These are phyloP conservation scores for Rattus norvegicus DNA, from an alignment of 2,113 vertebrate genomes.

Conservation along the genomic window GRCr8 NC_086032.1:84276001-84276500, in stretches of 20 bases:
- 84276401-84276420: neutral
- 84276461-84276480: neutral
- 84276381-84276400: neutral
- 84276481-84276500: neutral
- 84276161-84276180: neutral
- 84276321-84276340: too few species aligned
- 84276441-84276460: neutral
- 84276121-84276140: accelerated
- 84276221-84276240: neutral
- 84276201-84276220: neutral
- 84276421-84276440: neutral
- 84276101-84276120: too few species aligned
- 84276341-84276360: neutral
- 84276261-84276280: too few species aligned
- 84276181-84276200: neutral
- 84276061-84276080: neutral
- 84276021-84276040: neutral
- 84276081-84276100: neutral
- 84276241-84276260: too few species aligned
- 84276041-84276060: neutral
- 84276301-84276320: too few species aligned
- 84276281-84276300: too few species aligned
- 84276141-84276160: neutral
- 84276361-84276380: neutral
- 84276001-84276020: neutral